phyloP scores from a whole-genome alignment of 2,797 vertebrate species.

The Neoniphon sammara region DNA sequence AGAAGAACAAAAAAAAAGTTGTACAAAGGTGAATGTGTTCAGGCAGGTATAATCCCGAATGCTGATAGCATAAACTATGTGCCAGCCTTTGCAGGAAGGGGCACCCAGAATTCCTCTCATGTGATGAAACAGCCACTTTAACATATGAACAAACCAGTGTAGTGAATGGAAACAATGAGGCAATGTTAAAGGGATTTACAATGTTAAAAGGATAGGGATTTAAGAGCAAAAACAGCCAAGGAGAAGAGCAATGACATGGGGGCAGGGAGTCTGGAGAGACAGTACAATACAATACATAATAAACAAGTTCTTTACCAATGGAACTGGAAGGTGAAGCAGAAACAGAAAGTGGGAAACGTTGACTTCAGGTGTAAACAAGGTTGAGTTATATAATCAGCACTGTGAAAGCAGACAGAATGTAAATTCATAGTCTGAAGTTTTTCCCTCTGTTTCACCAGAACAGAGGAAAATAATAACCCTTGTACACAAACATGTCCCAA shows the following conservation, averaged over 20 bases:
- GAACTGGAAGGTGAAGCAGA: background rate
- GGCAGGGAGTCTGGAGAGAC: background rate
- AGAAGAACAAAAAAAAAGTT: background rate
- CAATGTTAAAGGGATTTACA: background rate
- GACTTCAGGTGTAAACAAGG: too few species aligned
- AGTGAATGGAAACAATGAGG: background rate
- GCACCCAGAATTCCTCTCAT: background rate
- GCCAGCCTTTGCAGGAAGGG: background rate
- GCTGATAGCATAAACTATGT: background rate
- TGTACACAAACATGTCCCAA: background rate
- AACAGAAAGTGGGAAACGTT: too few species aligned
- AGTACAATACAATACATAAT: background rate
- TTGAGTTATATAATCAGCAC: too few species aligned
- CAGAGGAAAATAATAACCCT: background rate
- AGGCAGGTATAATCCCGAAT: background rate
- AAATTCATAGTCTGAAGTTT: background rate
- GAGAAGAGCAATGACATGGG: background rate
- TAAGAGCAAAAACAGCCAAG: background rate
- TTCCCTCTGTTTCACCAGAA: background rate
- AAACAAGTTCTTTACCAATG: background rate
- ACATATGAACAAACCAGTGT: constrained; percentile 9
- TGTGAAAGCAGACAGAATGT: background rate
- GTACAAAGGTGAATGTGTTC: background rate
- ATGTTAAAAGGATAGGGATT: constrained; percentile 1
- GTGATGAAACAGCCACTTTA: background rate